Evolutionary conservation across 2,113 vertebrate species (phyloP).

Genomic region (Hypanus sabinus): DNA sequence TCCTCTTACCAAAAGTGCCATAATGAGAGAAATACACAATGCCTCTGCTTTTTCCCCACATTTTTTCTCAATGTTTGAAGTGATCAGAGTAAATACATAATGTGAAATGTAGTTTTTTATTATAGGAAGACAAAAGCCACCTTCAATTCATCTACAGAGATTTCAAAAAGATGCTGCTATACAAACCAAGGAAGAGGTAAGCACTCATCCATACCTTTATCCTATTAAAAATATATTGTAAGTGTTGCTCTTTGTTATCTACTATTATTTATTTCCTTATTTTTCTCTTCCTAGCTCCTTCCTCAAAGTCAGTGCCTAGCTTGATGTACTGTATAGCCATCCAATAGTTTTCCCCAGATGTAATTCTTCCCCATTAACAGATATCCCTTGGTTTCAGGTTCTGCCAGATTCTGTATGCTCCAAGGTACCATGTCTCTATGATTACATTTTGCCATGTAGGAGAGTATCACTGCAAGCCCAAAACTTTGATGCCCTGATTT

Average conservation of each 20-base stretch:
- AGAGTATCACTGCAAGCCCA: neutral
- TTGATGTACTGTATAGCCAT: neutral
- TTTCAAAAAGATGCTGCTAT: constrained; percentile 13
- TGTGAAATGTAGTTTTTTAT: neutral
- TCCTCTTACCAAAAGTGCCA: too few relatives aligned
- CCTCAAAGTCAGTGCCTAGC: neutral
- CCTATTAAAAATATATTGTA: neutral
- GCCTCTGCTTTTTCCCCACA: too few relatives aligned
- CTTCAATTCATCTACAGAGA: constrained; percentile 1
- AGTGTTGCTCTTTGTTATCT: neutral
- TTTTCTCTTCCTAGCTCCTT: neutral
- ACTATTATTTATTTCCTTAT: neutral
- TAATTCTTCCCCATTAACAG: neutral
- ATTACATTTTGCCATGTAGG: neutral
- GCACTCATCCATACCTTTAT: neutral
- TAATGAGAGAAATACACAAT: too few relatives aligned
- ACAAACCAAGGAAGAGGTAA: constrained; percentile 32
- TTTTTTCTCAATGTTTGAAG: too few relatives aligned
- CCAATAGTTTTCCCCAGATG: neutral
- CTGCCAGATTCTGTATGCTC: neutral
- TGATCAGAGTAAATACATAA: neutral
- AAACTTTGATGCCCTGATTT: neutral
- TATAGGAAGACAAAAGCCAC: neutral
- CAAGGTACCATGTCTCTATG: neutral
- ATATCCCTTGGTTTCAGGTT: neutral